Conservation (phyloP, 2,888 invertebrate genomes). For the Drosophila cyrtoloma region DNA sequence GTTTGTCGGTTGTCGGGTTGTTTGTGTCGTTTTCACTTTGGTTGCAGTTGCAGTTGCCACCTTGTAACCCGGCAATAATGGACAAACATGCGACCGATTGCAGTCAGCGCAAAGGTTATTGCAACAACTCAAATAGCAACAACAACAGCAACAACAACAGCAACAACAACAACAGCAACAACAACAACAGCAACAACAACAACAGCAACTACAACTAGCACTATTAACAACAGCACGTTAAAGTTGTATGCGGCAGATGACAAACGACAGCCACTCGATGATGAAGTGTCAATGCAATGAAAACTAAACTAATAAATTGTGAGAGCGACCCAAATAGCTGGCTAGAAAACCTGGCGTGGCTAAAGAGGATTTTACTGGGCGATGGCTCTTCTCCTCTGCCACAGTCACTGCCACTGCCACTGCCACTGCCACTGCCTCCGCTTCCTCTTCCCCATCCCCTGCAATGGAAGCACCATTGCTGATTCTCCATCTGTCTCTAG, state of each 20-base stretch:
- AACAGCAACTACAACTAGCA: conserved; percentile 14
- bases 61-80: conserved; percentile 61
- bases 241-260: conserved; percentile 63
- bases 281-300: conserved; percentile 82
- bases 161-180: conserved; percentile 27
- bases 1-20: conserved; percentile 33
- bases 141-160: conserved; percentile 20
- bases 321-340: conserved; percentile 81
- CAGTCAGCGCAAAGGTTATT: conserved; percentile 67
- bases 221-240: conserved; percentile 26
- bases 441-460: neutral
- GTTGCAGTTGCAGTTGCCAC: conserved; percentile 53
- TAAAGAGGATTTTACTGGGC: conserved; percentile 75
- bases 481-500: neutral
- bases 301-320: conserved; percentile 82
- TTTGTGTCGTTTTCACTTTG: conserved; percentile 72
- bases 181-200: conserved; percentile 24
- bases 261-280: conserved; percentile 80
- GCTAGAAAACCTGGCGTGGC: conserved; percentile 77
- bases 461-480: neutral
- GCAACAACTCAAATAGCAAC: conserved; percentile 20
- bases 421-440: neutral
- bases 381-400: conserved; percentile 24
- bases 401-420: too few species aligned
- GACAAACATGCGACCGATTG: conserved; percentile 57